Conservation (phyloP, 2,113 vertebrate species). For the Notarius lentiginosus region DNA sequence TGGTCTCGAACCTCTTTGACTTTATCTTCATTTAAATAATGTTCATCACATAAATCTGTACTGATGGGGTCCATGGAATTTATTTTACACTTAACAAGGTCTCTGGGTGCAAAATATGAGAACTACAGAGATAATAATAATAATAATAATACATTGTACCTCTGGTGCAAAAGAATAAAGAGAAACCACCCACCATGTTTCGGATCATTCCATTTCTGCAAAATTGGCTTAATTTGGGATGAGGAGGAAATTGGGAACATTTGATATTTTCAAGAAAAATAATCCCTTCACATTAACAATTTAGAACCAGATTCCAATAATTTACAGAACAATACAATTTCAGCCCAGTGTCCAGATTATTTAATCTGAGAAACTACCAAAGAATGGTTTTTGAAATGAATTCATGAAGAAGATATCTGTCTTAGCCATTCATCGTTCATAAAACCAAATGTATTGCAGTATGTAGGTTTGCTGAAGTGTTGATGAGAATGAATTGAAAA, state of each 20-base stretch:
- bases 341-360: not conserved
- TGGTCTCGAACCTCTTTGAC: not conserved
- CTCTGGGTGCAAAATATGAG: not conserved
- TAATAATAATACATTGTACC: not conserved
- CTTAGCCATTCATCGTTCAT: not conserved
- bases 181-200: not conserved
- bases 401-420: not conserved
- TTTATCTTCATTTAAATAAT: not conserved
- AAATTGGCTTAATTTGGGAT: not conserved
- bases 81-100: not conserved
- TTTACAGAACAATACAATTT: not conserved
- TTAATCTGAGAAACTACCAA: not conserved
- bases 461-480: not conserved
- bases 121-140: not conserved
- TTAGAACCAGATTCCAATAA: not conserved
- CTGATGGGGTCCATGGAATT: not conserved
- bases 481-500: not conserved
- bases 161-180: not conserved
- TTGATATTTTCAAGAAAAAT: not conserved
- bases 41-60: not conserved
- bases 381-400: not conserved
- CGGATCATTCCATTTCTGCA: not conserved
- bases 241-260: not conserved
- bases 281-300: not conserved
- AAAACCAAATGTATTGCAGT: not conserved